Conservation (phyloP, 2,113 vertebrate species). For the Dasyornis broadbenti region DNA sequence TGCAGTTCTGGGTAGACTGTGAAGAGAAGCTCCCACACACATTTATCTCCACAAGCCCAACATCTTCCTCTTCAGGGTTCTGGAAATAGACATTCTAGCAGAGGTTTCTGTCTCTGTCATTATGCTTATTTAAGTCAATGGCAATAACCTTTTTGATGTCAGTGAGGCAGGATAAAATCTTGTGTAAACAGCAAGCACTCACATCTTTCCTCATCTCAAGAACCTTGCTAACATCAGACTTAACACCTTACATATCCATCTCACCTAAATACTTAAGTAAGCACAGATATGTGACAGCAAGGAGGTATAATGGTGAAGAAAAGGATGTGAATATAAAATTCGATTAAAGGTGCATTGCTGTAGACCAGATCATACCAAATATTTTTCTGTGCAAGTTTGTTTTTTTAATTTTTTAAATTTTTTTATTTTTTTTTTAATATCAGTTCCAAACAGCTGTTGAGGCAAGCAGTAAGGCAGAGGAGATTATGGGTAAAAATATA, state of each 20-base stretch:
- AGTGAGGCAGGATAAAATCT: neutral
- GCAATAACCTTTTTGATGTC: neutral
- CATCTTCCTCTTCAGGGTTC: neutral
- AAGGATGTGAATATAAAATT: neutral
- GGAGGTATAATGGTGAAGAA: neutral
- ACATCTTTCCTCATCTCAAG: neutral
- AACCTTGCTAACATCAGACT: neutral
- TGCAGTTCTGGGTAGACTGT: neutral
- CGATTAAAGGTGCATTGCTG: neutral
- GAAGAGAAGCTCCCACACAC: neutral
- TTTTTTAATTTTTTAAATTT: neutral
- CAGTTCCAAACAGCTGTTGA: neutral
- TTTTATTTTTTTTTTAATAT: neutral
- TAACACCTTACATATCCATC: neutral
- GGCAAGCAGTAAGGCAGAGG: neutral
- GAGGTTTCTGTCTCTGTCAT: neutral
- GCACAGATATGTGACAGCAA: neutral
- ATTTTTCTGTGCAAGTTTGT: neutral
- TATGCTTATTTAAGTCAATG: neutral
- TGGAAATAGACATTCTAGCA: neutral
- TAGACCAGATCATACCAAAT: neutral
- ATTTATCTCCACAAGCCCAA: neutral
- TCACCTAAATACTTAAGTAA: neutral
- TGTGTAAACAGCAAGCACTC: neutral
- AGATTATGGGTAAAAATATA: neutral